phyloP scores from a whole-genome alignment of 2,888 invertebrate genomes.

The Chirona hameri region DNA sequence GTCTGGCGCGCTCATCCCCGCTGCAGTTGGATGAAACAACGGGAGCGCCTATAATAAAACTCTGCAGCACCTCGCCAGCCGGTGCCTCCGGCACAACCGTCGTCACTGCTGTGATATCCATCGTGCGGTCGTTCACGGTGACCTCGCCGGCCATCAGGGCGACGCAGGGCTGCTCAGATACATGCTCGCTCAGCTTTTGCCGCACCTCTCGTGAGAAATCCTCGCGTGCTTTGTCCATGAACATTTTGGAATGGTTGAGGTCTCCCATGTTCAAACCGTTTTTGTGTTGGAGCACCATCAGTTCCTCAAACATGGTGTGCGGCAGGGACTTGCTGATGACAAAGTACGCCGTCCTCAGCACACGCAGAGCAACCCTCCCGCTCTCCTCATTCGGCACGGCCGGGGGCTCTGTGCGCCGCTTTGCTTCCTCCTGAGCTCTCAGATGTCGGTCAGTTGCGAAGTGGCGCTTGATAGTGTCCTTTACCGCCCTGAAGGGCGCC shows the following conservation, averaged over 20 bases:
- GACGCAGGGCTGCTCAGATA: neutral
- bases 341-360: neutral
- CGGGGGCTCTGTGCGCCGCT: neutral
- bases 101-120: neutral
- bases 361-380: neutral
- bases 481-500: neutral
- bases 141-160: neutral
- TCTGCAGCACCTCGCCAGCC: too few species aligned
- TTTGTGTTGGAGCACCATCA: neutral
- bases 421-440: neutral
- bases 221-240: neutral
- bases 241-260: neutral
- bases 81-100: neutral
- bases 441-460: neutral
- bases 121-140: neutral
- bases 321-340: neutral
- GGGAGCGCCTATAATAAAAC: too few species aligned
- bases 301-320: neutral
- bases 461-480: neutral
- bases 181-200: neutral
- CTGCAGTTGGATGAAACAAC: too few species aligned
- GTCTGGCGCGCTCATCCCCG: too few species aligned
- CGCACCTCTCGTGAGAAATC: neutral
- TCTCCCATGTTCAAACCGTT: neutral
- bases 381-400: too few species aligned